Evolutionary conservation across 2,888 invertebrate species (phyloP), one percentile per base, ranked within the genome.

Genomic region (Parnassius smintheus): DNA sequence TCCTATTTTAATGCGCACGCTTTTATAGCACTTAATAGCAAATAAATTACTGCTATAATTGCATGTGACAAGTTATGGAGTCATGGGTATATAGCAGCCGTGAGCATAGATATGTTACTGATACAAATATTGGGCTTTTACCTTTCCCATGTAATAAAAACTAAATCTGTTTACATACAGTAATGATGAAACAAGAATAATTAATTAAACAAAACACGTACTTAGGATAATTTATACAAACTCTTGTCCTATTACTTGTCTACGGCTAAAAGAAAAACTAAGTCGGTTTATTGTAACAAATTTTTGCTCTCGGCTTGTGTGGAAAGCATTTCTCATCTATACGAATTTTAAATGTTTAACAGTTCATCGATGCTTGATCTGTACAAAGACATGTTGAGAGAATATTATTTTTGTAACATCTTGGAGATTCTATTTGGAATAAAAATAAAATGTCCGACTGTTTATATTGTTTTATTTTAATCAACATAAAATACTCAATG

Each of bases 361-460:
- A 56, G 45, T 53, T n/a, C 66, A 70, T 65, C 70, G 77, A 78
- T 75, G 75, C 74, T 79, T 67, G 67, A 72, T 72, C 69, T 78
- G 80, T 82, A 82, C 81, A 83, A 82, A 82, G 69, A 72, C 74
- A 65, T 60, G 57, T 73, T 56, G 49, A 71, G 68, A 69, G 65
- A 74, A 71, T 70, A 71, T 77, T 82, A 82, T 84, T 82, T 83
- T 83, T 82, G 73, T 83, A 82, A 75, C 70, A 73, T 70, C 70
- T 69, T 70, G 68, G 66, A 69, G 68, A 66, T 69, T 70, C 72
- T 74, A 58, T 63, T 61, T 64, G 59, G 48, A 59, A 64, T 65
- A 56, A 68, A 68, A 65, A 64, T 67, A 60, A 67, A 67, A 59
- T 67, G 62, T 65, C 65, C 63, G 69, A 68, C 64, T 68, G 66